phyloP scores from a whole-genome alignment of 2,888 invertebrate species.

The Drosophila bunnanda region DNA sequence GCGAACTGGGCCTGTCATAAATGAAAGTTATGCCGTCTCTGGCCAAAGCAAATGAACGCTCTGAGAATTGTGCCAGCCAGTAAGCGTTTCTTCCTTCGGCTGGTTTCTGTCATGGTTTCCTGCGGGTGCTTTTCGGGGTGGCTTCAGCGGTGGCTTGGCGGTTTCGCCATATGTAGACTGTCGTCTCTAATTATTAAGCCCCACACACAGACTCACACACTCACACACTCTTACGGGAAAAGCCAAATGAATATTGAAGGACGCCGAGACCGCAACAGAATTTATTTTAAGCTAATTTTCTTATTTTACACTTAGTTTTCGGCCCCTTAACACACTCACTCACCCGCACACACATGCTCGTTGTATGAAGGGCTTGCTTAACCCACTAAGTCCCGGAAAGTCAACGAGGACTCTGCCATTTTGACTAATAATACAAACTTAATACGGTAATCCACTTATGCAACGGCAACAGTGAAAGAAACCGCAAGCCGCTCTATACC shows the following conservation, averaged over 20 bases:
- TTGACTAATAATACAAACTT: constrained; percentile 80
- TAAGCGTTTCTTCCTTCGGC: constrained; percentile 30
- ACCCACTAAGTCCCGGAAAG: constrained; percentile 56
- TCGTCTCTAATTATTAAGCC: constrained; percentile 63
- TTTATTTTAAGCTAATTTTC: constrained; percentile 77
- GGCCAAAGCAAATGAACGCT: constrained; percentile 66
- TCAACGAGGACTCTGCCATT: constrained; percentile 72
- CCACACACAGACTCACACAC: constrained; percentile 8
- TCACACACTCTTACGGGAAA: constrained; percentile 12
- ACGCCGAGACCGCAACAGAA: constrained; percentile 57
- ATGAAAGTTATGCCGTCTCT: constrained; percentile 68
- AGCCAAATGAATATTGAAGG: constrained; percentile 68
- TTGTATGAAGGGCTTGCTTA: constrained; percentile 7
- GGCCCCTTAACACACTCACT: constrained; percentile 27
- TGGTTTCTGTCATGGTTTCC: neutral
- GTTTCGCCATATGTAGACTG: constrained; percentile 31
- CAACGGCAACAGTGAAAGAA: constrained; percentile 41
- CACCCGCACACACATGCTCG: neutral
- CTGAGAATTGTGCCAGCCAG: constrained; percentile 58
- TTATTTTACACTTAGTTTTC: constrained; percentile 78
- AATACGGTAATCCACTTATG: constrained; percentile 80
- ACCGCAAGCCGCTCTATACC: constrained; percentile 39
- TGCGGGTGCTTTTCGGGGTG: constrained; percentile 16
- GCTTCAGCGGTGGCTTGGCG: constrained; percentile 2
- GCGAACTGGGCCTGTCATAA: constrained; percentile 70